A percentile compares a stretch with the other conserved stretches of the same genome.
Conservation (phyloP, 2,888 invertebrate species). For the Platynereis dumerilii region DNA sequence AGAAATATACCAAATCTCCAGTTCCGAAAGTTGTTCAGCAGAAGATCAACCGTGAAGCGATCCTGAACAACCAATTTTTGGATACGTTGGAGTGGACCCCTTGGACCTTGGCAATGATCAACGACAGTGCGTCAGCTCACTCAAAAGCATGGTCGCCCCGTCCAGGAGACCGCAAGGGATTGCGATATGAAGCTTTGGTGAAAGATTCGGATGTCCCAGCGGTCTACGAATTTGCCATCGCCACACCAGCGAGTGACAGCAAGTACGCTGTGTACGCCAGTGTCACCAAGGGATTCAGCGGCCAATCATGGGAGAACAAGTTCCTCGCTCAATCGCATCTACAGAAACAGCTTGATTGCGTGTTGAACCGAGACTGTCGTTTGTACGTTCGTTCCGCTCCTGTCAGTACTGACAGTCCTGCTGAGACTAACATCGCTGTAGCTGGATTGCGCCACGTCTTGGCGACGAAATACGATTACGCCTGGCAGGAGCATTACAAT, state of each 20-base stretch:
- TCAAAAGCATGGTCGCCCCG: background rate
- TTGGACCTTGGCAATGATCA: too few species aligned
- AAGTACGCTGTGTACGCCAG: conserved; percentile 12
- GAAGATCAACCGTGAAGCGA: too few species aligned
- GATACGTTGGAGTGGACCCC: too few species aligned
- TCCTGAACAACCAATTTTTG: too few species aligned
- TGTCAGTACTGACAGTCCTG: background rate
- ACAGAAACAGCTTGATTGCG: conserved; percentile 3
- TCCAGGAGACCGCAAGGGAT: background rate
- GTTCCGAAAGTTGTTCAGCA: too few species aligned
- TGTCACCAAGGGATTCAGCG: conserved; percentile 5
- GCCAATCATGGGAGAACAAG: conserved; percentile 12
- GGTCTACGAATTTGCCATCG: conserved; percentile 17
- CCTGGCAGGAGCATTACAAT: conserved; percentile 21
- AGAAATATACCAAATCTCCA: too few species aligned
- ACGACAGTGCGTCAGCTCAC: too few species aligned
- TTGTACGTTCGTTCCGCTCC: conserved; percentile 11
- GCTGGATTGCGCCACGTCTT: conserved; percentile 5
- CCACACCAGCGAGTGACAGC: background rate
- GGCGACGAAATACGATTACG: conserved; percentile 13
- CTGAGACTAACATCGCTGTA: background rate
- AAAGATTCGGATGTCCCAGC: background rate
- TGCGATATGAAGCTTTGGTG: background rate
- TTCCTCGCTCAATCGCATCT: conserved; percentile 8
- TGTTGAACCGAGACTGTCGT: conserved; percentile 12